Percentiles rank a stretch among this genome's conserved stretches.
These are phyloP conservation scores for Odontesthes bonariensis DNA, from an alignment of 2,113 vertebrate genomes.

Conservation along the genomic window DNA sequence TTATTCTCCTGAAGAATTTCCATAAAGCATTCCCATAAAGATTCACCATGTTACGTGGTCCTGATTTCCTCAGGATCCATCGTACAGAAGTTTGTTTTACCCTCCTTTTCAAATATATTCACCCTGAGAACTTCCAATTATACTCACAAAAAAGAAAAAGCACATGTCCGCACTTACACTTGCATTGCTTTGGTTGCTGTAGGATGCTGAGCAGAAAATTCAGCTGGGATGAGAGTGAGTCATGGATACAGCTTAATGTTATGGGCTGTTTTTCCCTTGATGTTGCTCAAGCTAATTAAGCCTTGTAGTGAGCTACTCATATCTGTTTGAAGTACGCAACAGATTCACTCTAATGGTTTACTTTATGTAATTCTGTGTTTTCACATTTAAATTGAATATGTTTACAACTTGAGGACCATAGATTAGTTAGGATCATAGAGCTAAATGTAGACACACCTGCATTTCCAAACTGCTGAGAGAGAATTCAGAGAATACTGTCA, in stretches of 20 bases:
- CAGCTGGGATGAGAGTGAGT: conserved; percentile 65
- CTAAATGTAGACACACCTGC: conserved; percentile 10
- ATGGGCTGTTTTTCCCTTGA: conserved; percentile 65
- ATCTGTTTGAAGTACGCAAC: conserved; percentile 65
- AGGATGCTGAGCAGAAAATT: conserved; percentile 48
- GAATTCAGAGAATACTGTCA: too few relatives aligned
- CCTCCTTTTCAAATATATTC: conserved; percentile 21
- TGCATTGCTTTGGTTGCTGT: conserved; percentile 1
- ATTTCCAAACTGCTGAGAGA: background rate
- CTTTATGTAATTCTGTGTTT: conserved; percentile 43
- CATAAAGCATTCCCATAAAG: conserved; percentile 1
- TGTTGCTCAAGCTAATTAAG: conserved; percentile 73
- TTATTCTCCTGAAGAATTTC: conserved; percentile 34
- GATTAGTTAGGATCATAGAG: conserved; percentile 23
- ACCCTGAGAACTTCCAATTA: background rate
- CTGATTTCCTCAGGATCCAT: conserved; percentile 8
- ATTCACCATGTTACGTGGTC: conserved; percentile 21
- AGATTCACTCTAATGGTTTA: conserved; percentile 43
- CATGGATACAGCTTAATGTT: conserved; percentile 66
- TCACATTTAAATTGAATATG: conserved; percentile 52
- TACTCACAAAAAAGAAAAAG: conserved; percentile 9
- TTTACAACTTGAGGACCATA: conserved; percentile 40
- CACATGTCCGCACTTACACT: conserved; percentile 8
- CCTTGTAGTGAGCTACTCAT: conserved; percentile 46
- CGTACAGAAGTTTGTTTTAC: background rate